Percentiles rank a stretch among this genome's conserved stretches.
Conservation (phyloP, 2,888 invertebrate species). For the Caenorhabditis uteleia region DNA sequence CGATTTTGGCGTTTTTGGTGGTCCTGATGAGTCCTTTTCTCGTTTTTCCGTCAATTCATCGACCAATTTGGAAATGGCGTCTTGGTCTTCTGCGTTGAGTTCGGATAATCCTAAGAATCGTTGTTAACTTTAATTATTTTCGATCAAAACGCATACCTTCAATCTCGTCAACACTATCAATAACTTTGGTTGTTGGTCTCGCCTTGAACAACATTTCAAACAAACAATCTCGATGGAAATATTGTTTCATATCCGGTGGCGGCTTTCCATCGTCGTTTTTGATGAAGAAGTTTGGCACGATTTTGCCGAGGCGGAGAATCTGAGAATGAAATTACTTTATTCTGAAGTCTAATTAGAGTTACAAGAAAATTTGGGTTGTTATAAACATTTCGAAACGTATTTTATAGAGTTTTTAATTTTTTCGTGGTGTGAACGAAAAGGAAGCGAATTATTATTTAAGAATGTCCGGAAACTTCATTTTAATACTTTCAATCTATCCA, state of each 20-base stretch:
- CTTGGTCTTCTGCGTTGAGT: conserved; percentile 30
- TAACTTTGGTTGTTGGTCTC: conserved; percentile 81
- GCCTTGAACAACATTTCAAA: conserved; percentile 83
- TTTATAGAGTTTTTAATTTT: background rate
- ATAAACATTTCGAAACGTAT: background rate
- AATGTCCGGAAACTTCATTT: too few relatives aligned
- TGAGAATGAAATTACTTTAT: conserved; percentile 9
- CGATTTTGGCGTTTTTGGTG: conserved; percentile 34
- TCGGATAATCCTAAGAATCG: conserved; percentile 25
- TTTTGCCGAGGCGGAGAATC: conserved; percentile 78
- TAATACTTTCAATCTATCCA: too few relatives aligned
- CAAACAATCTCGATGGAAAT: conserved; percentile 75
- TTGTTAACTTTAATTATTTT: background rate
- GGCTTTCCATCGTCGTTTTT: conserved; percentile 72
- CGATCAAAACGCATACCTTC: conserved; percentile 70
- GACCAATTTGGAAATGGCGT: conserved; percentile 43
- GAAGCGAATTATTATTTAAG: too few relatives aligned
- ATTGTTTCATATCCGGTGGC: conserved; percentile 78
- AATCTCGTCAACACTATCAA: conserved; percentile 81
- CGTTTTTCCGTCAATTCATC: conserved; percentile 43
- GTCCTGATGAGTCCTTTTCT: conserved; percentile 22
- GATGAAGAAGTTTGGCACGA: conserved; percentile 81
- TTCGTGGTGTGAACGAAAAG: background rate
- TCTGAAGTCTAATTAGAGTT: background rate
- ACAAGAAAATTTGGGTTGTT: background rate